Evolutionary conservation across 1,140 invertebrate genomes (phyloP).

Genomic region (Amphibalanus amphitrite): DNA sequence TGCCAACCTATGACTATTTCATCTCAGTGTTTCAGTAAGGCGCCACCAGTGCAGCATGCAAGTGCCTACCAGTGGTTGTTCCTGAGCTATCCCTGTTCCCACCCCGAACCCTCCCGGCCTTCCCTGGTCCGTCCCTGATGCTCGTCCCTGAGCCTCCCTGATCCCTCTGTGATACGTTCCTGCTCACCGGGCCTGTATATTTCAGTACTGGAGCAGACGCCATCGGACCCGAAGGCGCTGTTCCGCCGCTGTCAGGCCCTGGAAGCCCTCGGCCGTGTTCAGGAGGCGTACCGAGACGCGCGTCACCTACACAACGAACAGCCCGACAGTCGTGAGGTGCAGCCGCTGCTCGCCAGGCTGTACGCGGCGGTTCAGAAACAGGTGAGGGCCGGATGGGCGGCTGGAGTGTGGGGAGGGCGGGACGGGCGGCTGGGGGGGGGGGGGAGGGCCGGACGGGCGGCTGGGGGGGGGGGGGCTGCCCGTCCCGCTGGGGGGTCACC

Average conservation of each 20-base stretch:
- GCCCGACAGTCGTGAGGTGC: slow-evolving; percentile 65
- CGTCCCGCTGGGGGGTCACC: background rate
- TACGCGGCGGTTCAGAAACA: slow-evolving; percentile 61
- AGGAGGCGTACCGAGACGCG: slow-evolving; percentile 89
- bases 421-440: too few species aligned
- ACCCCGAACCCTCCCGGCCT: too few species aligned
- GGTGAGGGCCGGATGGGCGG: slow-evolving; percentile 23
- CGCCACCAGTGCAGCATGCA: too few species aligned
- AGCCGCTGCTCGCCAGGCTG: slow-evolving; percentile 49
- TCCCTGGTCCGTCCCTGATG: too few species aligned
- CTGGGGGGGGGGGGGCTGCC: background rate
- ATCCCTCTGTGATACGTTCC: too few species aligned
- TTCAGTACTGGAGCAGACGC: slow-evolving; percentile 52
- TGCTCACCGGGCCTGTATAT: too few species aligned
- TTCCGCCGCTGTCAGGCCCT: slow-evolving; percentile 79
- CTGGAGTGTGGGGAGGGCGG: background rate
- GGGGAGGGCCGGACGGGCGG: too few species aligned
- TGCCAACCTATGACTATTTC: background rate
- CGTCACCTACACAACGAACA: slow-evolving; percentile 62
- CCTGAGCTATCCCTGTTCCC: too few species aligned
- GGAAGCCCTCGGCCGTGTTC: slow-evolving; percentile 50
- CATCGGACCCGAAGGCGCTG: slow-evolving; percentile 83
- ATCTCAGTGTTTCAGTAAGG: background rate
- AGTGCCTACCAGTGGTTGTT: too few species aligned
- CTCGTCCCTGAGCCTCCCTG: too few species aligned